Evolutionary conservation across 2,888 invertebrate genomes (phyloP), one percentile per base, ranked within the genome.

Genomic region (Toxonevra muliebris): DNA sequence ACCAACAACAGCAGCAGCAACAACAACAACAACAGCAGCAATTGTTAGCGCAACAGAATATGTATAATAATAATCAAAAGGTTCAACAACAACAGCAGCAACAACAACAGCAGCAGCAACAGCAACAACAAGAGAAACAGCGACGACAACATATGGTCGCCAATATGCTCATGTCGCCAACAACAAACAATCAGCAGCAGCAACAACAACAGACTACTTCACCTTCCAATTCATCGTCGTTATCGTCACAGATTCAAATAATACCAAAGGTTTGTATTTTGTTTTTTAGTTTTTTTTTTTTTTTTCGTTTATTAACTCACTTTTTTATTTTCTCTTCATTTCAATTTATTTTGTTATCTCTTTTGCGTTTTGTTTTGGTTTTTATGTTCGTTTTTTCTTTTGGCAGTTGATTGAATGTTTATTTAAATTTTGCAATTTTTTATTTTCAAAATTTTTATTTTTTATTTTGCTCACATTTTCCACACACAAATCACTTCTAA

Each of bases 211-310:
- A 72, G 61, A 67, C 67, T 48, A 62, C 71, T 68, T 59, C 69
- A 65, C 65, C 73, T 69, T 71, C 75, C 64, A 48, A 71, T 50
- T 68, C 74, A 68, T 71, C 73, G 68, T 72, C 75, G 70, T 72
- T 76, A 77, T 76, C 84, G 84, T 84, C 84, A 83, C 84, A 84
- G 84, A 84, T 84, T 84, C 84, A 84, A 82, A 81, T 81, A 77
- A 82, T 80, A 75, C 79, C 80, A 75, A 84, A 84, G 84, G 84
- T 83, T 82, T 83, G 83, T 83, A 83, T 83, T 76, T 80, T 69
- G 74, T 77, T 80, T 79, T 71, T 71, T 74, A 76, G 75, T 76
- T 78, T 76, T 80, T 76, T 45, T 70, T 69, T 61, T 71, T 68
- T 64, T 55, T 54, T 60, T 66, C 65, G 59, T 69, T 68, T 66